These are phyloP conservation scores for Onychomys arenicola DNA, from an alignment of 2,797 vertebrate genomes.

Conservation along the genomic window DNA sequence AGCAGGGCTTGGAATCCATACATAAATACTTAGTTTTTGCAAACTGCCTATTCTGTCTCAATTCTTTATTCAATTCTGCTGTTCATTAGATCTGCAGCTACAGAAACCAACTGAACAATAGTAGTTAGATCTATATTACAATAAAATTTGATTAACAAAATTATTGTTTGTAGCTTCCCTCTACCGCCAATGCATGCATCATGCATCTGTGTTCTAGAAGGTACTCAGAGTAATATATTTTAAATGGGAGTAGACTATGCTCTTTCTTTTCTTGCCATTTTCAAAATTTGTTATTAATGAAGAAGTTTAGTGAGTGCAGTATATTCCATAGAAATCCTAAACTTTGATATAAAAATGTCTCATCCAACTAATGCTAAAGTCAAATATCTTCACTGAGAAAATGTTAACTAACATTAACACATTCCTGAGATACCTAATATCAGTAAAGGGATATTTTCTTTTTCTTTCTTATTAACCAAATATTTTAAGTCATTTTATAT, in stretches of 20 bases:
- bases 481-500: no score
- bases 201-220: not conserved
- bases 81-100: not conserved
- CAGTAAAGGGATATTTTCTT: not conserved
- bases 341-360: not conserved
- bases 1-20: not conserved
- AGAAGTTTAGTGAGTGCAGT: not conserved
- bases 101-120: not conserved
- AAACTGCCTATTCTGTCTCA: not conserved
- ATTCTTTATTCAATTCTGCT: not conserved
- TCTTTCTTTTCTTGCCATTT: not conserved
- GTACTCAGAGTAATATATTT: not conserved
- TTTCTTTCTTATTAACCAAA: no score
- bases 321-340: not conserved
- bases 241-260: not conserved
- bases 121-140: not conserved
- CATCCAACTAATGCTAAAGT: not conserved
- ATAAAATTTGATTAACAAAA: constrained; percentile 11
- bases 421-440: not conserved
- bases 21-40: not conserved
- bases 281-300: not conserved
- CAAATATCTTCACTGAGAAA: not conserved
- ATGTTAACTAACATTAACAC: not conserved
- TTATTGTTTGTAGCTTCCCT: not conserved
- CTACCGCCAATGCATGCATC: not conserved